A percentile compares a stretch with the other conserved stretches of the same genome.
phyloP scores from a whole-genome alignment of 2,113 vertebrate genomes.

The Pterophyllum scalare region DNA sequence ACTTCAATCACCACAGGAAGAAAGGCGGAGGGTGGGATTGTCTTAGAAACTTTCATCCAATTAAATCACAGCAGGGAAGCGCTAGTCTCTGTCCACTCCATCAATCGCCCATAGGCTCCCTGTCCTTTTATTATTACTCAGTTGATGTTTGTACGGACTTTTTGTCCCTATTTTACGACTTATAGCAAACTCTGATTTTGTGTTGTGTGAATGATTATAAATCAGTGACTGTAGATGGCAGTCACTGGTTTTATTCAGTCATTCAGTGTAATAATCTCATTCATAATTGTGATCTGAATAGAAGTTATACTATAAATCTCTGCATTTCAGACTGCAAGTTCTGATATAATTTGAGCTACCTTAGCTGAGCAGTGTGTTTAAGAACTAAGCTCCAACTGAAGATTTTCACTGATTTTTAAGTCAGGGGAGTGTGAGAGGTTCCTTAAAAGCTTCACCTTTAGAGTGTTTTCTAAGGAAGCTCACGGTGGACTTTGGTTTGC shows the following conservation, averaged over 20 bases:
- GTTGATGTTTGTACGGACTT: not conserved
- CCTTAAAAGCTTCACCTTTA: not conserved
- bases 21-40: slow-evolving; percentile 20
- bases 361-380: not conserved
- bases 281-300: not conserved
- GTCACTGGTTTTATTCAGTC: not conserved
- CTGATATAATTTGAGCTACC: not conserved
- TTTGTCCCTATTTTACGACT: not conserved
- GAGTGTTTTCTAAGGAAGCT: not conserved
- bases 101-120: not conserved
- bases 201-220: not conserved
- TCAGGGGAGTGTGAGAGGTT: not conserved
- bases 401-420: not conserved
- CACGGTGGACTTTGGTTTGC: not conserved
- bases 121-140: slow-evolving; percentile 2
- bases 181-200: not conserved
- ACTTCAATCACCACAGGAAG: not conserved
- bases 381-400: not conserved
- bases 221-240: not conserved
- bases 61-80: slow-evolving; percentile 43
- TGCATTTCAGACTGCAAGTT: not conserved
- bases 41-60: slow-evolving; percentile 62
- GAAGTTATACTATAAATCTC: not conserved
- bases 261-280: not conserved
- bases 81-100: not conserved